These are phyloP conservation scores for Bombyx mori DNA, from an alignment of 1,140 invertebrate species.

Conservation along the genomic window ASM3026992v2 NC_085110.1:5420501-5421000, in stretches of 20 bases:
- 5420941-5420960: conserved; percentile 66
- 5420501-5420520: conserved; percentile 60
- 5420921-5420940: conserved; percentile 55
- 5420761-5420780: too few species aligned
- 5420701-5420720: background rate
- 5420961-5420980: conserved; percentile 71
- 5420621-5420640: background rate
- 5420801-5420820: conserved; percentile 44
- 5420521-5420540: conserved; percentile 10
- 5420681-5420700: background rate
- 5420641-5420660: background rate
- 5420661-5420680: too few species aligned
- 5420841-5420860: conserved; percentile 44
- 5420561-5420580: background rate
- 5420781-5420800: conserved; percentile 10
- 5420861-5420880: conserved; percentile 62
- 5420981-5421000: conserved; percentile 55
- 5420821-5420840: conserved; percentile 13
- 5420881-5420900: conserved; percentile 16
- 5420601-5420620: background rate
- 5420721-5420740: too few species aligned
- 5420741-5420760: too few species aligned
- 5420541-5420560: background rate
- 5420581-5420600: background rate
- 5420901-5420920: conserved; percentile 50